Percentiles rank a stretch among this genome's conserved stretches.
phyloP scores from a whole-genome alignment of 2,888 invertebrate species.

The Erynnis tages region DNA sequence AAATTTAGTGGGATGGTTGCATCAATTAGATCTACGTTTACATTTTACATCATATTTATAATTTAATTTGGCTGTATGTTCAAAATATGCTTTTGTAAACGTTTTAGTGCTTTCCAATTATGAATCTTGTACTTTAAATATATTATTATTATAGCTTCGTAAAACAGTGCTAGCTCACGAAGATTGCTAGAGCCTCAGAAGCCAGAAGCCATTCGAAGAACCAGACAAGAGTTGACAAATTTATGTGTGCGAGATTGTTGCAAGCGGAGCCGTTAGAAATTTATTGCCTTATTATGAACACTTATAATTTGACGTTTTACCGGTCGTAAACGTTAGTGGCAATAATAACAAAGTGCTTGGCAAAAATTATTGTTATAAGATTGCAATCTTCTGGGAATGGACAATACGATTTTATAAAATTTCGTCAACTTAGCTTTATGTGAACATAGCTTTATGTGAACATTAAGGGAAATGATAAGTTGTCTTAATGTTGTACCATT shows the following conservation, averaged over 20 bases:
- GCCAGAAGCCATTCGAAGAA: constrained; percentile 2
- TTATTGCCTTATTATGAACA: constrained; percentile 42
- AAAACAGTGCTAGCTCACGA: no score
- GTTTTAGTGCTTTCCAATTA: no score
- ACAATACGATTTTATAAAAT: background rate
- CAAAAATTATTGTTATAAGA: constrained; percentile 11
- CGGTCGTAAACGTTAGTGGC: constrained; percentile 39
- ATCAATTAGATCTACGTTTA: background rate
- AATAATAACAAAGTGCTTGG: constrained; percentile 35
- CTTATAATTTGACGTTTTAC: constrained; percentile 43
- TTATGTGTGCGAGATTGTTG: constrained; percentile 26
- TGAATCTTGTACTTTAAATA: no score
- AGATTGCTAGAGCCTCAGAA: background rate
- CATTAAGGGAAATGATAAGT: no score
- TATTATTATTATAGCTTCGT: no score
- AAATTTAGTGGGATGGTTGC: constrained; percentile 30
- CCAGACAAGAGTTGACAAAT: constrained; percentile 25
- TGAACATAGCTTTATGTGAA: no score
- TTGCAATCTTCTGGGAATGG: background rate
- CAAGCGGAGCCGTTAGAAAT: constrained; percentile 33
- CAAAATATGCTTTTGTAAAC: no score
- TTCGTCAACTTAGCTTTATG: no score
- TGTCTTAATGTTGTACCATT: no score
- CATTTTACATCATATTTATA: background rate
- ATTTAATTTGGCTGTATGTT: no score